These are phyloP conservation scores for Potamilus streckersoni DNA, from an alignment of 1,140 invertebrate genomes.

Conservation along the genomic window DNA sequence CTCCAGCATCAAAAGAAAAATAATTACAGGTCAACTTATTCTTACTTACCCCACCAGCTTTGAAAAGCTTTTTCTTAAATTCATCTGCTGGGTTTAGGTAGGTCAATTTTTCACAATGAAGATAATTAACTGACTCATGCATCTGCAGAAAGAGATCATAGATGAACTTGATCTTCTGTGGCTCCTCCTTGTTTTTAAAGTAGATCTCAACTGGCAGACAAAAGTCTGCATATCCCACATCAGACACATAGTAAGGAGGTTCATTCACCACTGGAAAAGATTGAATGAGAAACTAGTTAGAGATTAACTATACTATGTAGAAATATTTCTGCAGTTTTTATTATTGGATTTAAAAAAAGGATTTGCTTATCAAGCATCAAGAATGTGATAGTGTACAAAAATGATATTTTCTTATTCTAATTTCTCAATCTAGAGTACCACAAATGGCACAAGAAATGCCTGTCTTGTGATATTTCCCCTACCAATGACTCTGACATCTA, in stretches of 20 bases:
- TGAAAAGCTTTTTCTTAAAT: constrained; percentile 88
- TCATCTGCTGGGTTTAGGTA: constrained; percentile 89
- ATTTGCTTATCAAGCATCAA: too few relatives aligned
- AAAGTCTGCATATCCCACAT: constrained; percentile 96
- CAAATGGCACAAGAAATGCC: too few relatives aligned
- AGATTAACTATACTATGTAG: not conserved
- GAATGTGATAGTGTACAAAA: not conserved
- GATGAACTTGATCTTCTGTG: constrained; percentile 85
- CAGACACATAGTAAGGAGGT: constrained; percentile 90
- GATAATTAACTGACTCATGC: constrained; percentile 77
- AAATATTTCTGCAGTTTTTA: too few relatives aligned
- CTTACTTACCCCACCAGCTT: constrained; percentile 82
- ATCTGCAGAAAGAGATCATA: constrained; percentile 89
- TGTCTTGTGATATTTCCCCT: too few relatives aligned
- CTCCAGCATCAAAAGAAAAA: too few relatives aligned
- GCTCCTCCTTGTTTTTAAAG: constrained; percentile 91
- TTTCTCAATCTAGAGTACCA: too few relatives aligned
- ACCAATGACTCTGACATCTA: too few relatives aligned
- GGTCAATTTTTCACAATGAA: constrained; percentile 80
- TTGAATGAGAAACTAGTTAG: constrained; percentile 10
- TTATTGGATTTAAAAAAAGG: not conserved
- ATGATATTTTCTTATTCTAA: not conserved
- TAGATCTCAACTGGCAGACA: constrained; percentile 89
- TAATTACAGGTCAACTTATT: too few relatives aligned
- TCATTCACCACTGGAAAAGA: constrained; percentile 75